A percentile compares a stretch with the other conserved stretches of the same genome.
phyloP scores from a whole-genome alignment of 37 sponge, comb jelly and placozoan species.

The Halisarca cf. caerulea region DNA sequence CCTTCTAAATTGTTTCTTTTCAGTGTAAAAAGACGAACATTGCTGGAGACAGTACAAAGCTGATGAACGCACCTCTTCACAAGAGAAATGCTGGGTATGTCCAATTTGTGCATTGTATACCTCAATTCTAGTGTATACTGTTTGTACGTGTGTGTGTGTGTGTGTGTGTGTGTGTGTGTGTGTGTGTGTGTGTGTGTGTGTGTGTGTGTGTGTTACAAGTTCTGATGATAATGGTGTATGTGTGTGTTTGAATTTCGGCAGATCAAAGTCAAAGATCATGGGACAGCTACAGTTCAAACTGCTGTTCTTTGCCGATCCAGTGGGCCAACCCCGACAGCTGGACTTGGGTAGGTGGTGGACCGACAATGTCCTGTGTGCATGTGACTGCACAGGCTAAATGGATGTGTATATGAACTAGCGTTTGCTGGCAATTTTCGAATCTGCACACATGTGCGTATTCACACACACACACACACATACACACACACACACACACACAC shows the following conservation, averaged over 20 bases:
- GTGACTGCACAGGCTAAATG: too few relatives aligned
- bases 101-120: not conserved
- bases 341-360: not conserved
- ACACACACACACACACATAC: not conserved
- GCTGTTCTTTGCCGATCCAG: not conserved
- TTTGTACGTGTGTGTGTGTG: not conserved
- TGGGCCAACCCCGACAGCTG: not conserved
- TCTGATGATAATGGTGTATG: too few relatives aligned
- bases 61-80: constrained; percentile 19
- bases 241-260: too few relatives aligned
- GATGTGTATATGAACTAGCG: too few relatives aligned
- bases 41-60: not conserved
- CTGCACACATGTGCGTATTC: too few relatives aligned
- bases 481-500: too few relatives aligned
- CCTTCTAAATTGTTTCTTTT: too few relatives aligned
- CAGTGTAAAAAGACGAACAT: constrained; percentile 17
- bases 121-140: too few relatives aligned
- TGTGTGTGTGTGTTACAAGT: not conserved
- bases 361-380: too few relatives aligned
- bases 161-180: not conserved
- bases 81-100: constrained; percentile 8
- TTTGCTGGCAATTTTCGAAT: too few relatives aligned
- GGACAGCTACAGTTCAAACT: constrained; percentile 4
- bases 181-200: not conserved
- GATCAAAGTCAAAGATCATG: not conserved